phyloP scores from a whole-genome alignment of 2,888 invertebrate species.

The Drosophila pegasa region DNA sequence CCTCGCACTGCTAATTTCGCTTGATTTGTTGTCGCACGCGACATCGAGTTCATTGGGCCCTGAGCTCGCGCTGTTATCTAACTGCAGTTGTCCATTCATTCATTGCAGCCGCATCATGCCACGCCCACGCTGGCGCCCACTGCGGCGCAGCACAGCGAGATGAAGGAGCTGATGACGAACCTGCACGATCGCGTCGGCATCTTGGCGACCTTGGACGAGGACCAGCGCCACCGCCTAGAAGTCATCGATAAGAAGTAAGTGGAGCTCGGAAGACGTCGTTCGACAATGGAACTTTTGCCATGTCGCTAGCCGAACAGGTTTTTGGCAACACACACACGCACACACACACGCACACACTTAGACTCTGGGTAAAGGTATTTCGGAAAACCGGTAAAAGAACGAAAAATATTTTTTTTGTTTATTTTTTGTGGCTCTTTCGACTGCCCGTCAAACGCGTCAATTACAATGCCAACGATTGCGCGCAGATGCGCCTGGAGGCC shows the following conservation, averaged over 20 bases:
- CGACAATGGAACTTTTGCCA: constrained; percentile 35
- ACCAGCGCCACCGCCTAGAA: constrained; percentile 82
- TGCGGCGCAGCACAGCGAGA: constrained; percentile 48
- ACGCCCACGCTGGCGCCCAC: constrained; percentile 1
- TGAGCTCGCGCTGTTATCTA: not conserved
- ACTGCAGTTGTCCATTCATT: not conserved
- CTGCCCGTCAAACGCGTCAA: constrained; percentile 30
- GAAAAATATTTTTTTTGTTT: constrained; percentile 3
- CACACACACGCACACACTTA: not conserved
- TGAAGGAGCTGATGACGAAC: constrained; percentile 77
- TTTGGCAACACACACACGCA: constrained; percentile 17
- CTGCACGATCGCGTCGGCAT: constrained; percentile 83
- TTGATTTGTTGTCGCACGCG: not conserved
- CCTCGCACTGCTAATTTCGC: not conserved
- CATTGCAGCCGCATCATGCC: constrained; percentile 11
- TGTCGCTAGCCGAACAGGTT: constrained; percentile 41
- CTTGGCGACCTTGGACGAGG: constrained; percentile 83
- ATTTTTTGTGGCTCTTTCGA: constrained; percentile 11
- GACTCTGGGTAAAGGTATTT: constrained; percentile 7
- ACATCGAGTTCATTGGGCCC: not conserved
- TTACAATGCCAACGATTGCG: constrained; percentile 49
- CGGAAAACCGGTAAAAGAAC: constrained; percentile 47
- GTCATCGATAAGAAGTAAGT: constrained; percentile 84
- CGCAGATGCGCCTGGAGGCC: constrained; percentile 18
- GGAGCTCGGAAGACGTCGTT: too few species aligned